Conservation (phyloP, 2,888 invertebrate species). For the Thera obeliscata region DNA sequence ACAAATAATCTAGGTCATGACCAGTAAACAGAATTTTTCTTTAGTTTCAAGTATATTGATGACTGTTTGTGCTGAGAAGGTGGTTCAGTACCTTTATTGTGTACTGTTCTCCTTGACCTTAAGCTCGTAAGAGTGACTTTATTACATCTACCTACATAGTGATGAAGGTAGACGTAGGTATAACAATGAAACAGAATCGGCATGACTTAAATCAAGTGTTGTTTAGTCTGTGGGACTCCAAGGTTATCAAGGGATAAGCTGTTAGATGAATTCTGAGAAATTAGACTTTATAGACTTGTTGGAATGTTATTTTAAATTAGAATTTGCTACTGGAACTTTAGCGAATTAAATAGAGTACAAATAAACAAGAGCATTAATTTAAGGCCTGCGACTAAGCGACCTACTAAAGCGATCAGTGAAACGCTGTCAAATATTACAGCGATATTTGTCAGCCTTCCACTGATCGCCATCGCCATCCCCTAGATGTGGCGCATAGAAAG, state of each 20-base stretch:
- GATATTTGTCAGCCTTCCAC: too few species aligned
- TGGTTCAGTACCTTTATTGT: slow-evolving; percentile 27
- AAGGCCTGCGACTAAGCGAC: too few species aligned
- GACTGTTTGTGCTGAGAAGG: slow-evolving; percentile 36
- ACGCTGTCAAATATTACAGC: too few species aligned
- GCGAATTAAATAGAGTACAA: too few species aligned
- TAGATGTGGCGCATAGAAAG: too few species aligned
- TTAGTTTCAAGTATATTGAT: slow-evolving; percentile 30
- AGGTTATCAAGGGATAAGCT: slow-evolving; percentile 22
- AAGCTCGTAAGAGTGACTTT: slow-evolving; percentile 33
- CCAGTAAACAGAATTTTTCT: slow-evolving; percentile 21
- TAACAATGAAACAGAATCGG: slow-evolving; percentile 17
- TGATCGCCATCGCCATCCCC: too few species aligned
- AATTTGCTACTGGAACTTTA: background rate
- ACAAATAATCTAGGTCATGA: slow-evolving; percentile 29
- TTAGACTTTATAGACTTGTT: background rate
- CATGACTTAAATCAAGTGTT: slow-evolving; percentile 6
- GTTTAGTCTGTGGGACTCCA: slow-evolving; percentile 6
- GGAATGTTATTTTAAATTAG: slow-evolving; percentile 8
- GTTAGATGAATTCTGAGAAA: slow-evolving; percentile 11
- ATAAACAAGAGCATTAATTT: too few species aligned
- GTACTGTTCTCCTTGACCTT: slow-evolving; percentile 51
- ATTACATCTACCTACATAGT: background rate
- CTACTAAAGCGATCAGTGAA: too few species aligned
- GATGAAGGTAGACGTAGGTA: background rate